Evolutionary conservation across 1,140 invertebrate species (phyloP), one percentile per base, ranked within the genome.

Genomic region (Brevipalpus yothersi): DNA sequence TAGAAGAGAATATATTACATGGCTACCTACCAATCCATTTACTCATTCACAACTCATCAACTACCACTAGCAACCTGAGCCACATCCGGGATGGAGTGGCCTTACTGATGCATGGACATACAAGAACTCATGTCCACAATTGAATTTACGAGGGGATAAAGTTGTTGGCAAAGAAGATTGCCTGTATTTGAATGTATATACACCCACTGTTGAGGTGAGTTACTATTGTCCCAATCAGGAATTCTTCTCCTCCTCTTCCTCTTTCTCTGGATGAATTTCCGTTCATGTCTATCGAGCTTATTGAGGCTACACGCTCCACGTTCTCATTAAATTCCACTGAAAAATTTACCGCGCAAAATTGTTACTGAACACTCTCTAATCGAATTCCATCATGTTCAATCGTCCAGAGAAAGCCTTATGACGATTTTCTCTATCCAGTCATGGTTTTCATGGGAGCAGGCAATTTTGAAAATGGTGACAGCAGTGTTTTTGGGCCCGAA

Each of bases 131-230:
- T 67, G 66, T 49, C 66, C 66, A 15, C 66, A 67, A 42, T 62
- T 57, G n/a, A 65, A 67, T 43, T 8, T 47, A 10, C 54, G 59
- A 15, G 66, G 64, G 10, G 23, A 53, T 11, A 17, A 63, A n/a
- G 49, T 19, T 49, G 58, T 66, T 17, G 68, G 68, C 15, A 58
- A 61, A 7, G 75, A 77, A 72, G 84, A 91, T 67, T 90, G 86
- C 66, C 75, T 91, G 9, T 81, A 82, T 67, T 71, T 92, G 15
- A 89, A 88, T 67, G 78, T 91, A 2, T 85, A 21, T n/a, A 58
- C 42, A 19, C 63, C 63, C 12, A 56, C 54, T 12, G 60, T 43
- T 21, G 53, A 53, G 53, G 53, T 53, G 21, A 21, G 13, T 53
- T 15, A 21, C 1, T 17, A 45, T 15, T 17, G 12, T 45, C 43